Evolutionary conservation across 1,140 invertebrate genomes (phyloP).

Genomic region (Drosophila truncata): DNA sequence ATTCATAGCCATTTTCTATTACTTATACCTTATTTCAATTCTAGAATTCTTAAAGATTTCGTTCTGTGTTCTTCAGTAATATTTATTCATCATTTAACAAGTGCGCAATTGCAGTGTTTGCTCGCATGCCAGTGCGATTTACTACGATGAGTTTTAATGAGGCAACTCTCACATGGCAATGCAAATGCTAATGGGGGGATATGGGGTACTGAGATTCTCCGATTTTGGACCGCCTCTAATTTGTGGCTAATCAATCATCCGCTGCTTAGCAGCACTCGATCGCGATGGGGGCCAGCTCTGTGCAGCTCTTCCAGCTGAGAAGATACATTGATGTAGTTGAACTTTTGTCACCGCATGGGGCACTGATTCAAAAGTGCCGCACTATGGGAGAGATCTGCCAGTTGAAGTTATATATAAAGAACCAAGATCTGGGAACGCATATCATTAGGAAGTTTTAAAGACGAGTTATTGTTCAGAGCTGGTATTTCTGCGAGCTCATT

Average conservation of each 20-base stretch:
- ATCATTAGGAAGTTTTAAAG: constrained; percentile 20
- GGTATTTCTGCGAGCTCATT: constrained; percentile 71
- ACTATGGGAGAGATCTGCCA: neutral
- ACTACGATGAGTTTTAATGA: constrained; percentile 27
- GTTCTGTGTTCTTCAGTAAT: neutral
- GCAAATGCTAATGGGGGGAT: constrained; percentile 22
- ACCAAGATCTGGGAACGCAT: constrained; percentile 20
- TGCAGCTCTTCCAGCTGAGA: constrained; percentile 4
- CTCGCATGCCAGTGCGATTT: constrained; percentile 17
- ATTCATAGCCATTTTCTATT: neutral
- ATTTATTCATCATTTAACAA: constrained; percentile 10
- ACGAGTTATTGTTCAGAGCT: constrained; percentile 25
- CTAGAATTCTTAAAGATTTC: neutral
- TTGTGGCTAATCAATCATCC: constrained; percentile 44
- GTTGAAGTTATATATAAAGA: neutral
- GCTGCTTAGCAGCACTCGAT: constrained; percentile 22
- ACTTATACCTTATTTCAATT: neutral
- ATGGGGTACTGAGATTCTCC: neutral
- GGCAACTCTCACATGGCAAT: constrained; percentile 15
- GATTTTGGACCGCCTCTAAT: constrained; percentile 31
- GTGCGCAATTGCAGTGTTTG: constrained; percentile 40
- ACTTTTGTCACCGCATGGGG: constrained; percentile 44
- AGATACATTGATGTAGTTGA: constrained; percentile 34
- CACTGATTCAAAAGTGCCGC: constrained; percentile 27
- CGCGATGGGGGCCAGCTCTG: constrained; percentile 12